Conservation (phyloP, 2,797 vertebrate genomes). For the Gallinago stenura region DNA sequence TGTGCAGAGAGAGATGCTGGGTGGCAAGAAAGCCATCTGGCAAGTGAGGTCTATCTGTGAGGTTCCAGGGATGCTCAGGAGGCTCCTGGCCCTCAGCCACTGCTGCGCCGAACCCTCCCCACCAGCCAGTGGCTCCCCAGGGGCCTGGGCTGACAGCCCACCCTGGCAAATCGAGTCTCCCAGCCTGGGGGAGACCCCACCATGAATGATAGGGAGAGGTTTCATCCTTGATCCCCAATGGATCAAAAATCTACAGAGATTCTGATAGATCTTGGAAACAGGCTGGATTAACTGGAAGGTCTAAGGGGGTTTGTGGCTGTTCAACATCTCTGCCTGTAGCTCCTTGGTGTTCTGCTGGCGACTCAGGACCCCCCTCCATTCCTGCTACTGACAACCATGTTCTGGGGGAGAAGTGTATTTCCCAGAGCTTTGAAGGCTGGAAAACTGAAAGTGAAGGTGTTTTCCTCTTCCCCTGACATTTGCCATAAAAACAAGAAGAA, state of each 20-base stretch:
- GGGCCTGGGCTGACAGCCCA: background rate
- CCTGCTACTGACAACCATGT: background rate
- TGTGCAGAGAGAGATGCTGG: background rate
- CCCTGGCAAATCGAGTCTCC: background rate
- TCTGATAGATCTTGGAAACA: background rate
- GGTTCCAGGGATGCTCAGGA: fast-evolving
- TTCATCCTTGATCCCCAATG: background rate
- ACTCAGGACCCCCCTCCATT: background rate
- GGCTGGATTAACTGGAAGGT: background rate
- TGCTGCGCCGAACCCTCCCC: background rate
- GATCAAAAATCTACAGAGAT: background rate
- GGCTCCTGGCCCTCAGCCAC: background rate
- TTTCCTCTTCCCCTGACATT: background rate
- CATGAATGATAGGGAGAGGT: background rate
- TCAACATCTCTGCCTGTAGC: fast-evolving
- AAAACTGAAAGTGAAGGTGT: background rate
- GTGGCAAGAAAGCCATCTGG: background rate
- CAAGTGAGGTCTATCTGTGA: background rate
- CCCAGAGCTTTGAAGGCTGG: background rate
- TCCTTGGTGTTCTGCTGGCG: background rate
- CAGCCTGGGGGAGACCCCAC: background rate
- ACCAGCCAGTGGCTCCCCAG: background rate
- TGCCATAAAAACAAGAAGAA: background rate
- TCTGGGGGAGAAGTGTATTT: background rate
- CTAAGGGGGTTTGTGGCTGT: background rate